Conservation (phyloP, 2,888 invertebrate species). For the Epiblema foenella region DNA sequence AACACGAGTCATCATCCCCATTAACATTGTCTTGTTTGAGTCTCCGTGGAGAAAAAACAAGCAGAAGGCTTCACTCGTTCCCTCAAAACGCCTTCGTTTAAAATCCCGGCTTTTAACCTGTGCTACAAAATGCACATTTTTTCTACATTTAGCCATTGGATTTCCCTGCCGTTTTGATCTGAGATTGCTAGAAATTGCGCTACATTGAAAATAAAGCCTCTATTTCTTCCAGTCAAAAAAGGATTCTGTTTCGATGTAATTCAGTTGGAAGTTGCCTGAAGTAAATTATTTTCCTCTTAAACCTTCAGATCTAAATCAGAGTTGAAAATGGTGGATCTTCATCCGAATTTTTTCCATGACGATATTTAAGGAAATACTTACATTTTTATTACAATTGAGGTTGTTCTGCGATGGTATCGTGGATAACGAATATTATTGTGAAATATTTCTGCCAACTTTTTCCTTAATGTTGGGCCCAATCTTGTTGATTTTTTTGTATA, state of each 20-base stretch:
- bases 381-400: slow-evolving; percentile 46
- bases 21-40: too few relatives aligned
- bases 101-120: slow-evolving; percentile 42
- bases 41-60: slow-evolving; percentile 8
- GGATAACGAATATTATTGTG: slow-evolving; percentile 44
- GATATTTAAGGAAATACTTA: slow-evolving; percentile 44
- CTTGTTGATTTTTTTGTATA: slow-evolving; percentile 43
- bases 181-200: slow-evolving; percentile 66
- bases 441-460: slow-evolving; percentile 41
- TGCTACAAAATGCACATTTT: slow-evolving; percentile 47
- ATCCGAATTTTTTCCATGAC: slow-evolving; percentile 45
- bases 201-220: slow-evolving; percentile 56
- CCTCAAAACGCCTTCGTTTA: slow-evolving; percentile 24
- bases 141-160: slow-evolving; percentile 59
- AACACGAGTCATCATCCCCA: too few relatives aligned
- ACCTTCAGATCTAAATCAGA: slow-evolving; percentile 44
- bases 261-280: slow-evolving; percentile 22
- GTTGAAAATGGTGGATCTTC: slow-evolving; percentile 44
- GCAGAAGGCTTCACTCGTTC: slow-evolving; percentile 13
- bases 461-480: slow-evolving; percentile 36
- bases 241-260: background rate
- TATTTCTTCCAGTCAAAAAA: slow-evolving; percentile 18
- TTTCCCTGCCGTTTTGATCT: slow-evolving; percentile 61
- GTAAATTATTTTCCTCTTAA: slow-evolving; percentile 29
- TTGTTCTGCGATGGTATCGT: slow-evolving; percentile 38